Evolutionary conservation across 2,113 vertebrate genomes (phyloP).

Genomic region (Grammomys surdaster): DNA sequence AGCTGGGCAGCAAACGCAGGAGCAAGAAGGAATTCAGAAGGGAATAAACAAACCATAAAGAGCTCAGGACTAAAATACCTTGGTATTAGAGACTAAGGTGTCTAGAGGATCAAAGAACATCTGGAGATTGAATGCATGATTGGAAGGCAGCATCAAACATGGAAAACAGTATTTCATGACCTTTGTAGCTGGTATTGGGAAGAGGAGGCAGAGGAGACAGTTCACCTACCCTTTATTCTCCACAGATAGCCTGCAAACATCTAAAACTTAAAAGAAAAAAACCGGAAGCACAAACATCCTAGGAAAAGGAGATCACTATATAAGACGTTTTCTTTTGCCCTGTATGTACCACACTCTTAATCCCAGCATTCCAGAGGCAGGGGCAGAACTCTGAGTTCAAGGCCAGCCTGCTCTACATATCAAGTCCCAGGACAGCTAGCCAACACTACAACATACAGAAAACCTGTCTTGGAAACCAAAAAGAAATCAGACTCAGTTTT

Average conservation of each 20-base stretch:
- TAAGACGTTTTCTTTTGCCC: neutral
- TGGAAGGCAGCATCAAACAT: neutral
- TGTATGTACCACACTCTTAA: neutral
- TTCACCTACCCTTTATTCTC: neutral
- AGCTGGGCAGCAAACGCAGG: neutral
- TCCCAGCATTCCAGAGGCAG: neutral
- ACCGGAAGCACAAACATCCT: neutral
- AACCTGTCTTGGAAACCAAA: neutral
- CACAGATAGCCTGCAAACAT: constrained; percentile 16
- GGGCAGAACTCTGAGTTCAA: neutral
- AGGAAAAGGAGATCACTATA: neutral
- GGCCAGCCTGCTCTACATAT: neutral
- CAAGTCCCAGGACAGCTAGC: neutral
- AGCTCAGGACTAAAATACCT: neutral
- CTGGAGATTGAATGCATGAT: neutral
- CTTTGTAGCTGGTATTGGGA: neutral
- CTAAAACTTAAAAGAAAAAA: constrained; percentile 6
- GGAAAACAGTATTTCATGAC: neutral
- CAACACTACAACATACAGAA: neutral
- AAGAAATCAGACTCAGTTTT: neutral
- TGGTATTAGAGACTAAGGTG: neutral
- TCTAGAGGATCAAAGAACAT: neutral
- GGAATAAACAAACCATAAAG: neutral
- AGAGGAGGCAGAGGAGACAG: neutral
- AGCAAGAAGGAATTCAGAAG: neutral